Evolutionary conservation across 2,113 vertebrate genomes (phyloP), one percentile per base, ranked within the genome.

Genomic region (Ia io): DNA sequence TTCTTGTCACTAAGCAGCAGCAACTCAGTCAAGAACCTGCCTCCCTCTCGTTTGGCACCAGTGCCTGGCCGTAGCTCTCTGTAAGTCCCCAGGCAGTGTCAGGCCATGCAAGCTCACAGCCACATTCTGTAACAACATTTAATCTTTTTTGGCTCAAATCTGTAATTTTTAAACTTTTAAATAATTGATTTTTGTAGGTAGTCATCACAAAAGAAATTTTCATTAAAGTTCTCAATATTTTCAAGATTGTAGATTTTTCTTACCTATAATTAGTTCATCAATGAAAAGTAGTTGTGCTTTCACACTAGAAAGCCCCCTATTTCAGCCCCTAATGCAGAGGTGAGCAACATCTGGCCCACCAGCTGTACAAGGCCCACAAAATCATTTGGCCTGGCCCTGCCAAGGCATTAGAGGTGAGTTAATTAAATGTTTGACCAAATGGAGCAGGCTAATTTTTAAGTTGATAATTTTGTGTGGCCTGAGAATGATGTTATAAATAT

Each of bases 171-270:
- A 93, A 93, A 69, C 20, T 40, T 76, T 23, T 59, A 42, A 69
- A 30, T 87, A 37, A n/a, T 4, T 85, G 65, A 61, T 42, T 67
- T 77, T 53, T 95, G 42, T 65, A 51, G 30, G 23, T 67, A 25
- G 53, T 76, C 28, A 47, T 76, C 28, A 47, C 78, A 86, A 69
- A 91, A 87, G 49, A 76, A 70, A 76, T 88, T 22, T 85, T 79
- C 76, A 76, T 10, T 67, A 78, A 61, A 87, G 90, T 79, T 70
- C 53, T 40, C 25, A 18, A 59, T 86, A 40, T 84, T 73, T 93
- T 96, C 42, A 90, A 71, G 35, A 65, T 4, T 42, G 11, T 28
- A 11, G 28, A 20, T 44, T 96, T 91, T 83, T 69, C 14, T 67
- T 69, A 80, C 13, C 70, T 79, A 0, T n/a, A 53, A 14, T 69